These are phyloP conservation scores for Prionailurus bengalensis DNA, from an alignment of 2,113 vertebrate genomes.

Conservation along the genomic window DNA sequence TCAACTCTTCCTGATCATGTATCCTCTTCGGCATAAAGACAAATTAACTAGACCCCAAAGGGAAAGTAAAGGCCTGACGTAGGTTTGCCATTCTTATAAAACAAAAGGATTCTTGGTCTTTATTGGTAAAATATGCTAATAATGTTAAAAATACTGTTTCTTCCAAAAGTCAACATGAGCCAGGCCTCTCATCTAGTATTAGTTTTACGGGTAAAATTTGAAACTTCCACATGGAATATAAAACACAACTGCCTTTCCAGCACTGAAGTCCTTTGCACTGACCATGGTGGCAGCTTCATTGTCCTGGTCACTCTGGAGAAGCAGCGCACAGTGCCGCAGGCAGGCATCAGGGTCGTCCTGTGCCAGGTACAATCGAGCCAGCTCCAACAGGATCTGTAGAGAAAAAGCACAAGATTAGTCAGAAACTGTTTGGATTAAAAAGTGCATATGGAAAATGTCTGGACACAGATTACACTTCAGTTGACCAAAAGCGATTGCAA, in stretches of 20 bases:
- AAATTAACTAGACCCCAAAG: neutral
- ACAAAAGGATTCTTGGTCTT: neutral
- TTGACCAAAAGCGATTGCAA: neutral
- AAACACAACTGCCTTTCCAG: neutral
- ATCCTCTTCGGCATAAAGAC: neutral
- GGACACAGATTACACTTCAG: neutral
- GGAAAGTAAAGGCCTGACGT: neutral
- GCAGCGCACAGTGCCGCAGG: slow-evolving; percentile 93
- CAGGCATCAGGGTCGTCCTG: slow-evolving; percentile 94
- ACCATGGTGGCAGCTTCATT: slow-evolving; percentile 96
- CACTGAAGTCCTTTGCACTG: slow-evolving; percentile 59
- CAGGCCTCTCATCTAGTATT: neutral
- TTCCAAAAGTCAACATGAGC: neutral
- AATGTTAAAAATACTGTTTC: neutral
- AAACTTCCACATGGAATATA: neutral
- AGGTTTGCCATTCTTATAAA: neutral
- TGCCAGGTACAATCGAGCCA: slow-evolving; percentile 94
- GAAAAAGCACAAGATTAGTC: slow-evolving; percentile 16
- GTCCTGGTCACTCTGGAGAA: slow-evolving; percentile 95
- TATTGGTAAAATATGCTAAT: neutral
- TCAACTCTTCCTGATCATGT: neutral
- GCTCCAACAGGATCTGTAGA: slow-evolving; percentile 95
- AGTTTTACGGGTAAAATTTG: neutral
- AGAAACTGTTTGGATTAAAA: neutral
- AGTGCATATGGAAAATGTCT: neutral